Conservation (phyloP, 2,797 vertebrate species). For the Pachyuromys duprasi region DNA sequence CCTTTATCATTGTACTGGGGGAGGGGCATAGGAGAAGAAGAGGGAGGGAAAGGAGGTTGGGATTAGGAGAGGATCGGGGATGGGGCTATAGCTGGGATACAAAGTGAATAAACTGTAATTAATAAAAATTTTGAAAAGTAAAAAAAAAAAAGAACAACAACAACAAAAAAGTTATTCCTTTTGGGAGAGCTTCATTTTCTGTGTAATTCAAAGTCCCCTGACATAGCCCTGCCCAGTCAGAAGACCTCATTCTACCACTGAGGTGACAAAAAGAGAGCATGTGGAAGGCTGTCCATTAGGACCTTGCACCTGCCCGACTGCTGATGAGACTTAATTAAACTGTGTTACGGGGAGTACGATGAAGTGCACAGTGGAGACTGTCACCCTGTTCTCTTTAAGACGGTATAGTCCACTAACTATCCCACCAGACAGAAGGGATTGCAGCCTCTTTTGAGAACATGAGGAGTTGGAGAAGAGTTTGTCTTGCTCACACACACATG, state of each 20-base stretch:
- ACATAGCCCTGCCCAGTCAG: neutral
- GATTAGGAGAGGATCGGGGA: too few species aligned
- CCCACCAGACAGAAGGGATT: neutral
- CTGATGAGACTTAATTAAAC: neutral
- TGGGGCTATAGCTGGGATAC: too few species aligned
- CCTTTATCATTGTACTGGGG: too few species aligned
- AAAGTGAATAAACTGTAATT: too few species aligned
- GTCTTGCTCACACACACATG: neutral
- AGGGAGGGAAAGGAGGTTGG: too few species aligned
- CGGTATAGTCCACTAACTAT: neutral
- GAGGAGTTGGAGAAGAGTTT: neutral
- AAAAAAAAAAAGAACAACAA: too few species aligned
- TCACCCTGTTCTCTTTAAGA: neutral
- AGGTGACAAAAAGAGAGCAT: neutral
- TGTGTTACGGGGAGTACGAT: neutral
- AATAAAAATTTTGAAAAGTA: too few species aligned
- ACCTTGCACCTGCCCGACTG: neutral
- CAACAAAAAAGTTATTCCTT: too few species aligned
- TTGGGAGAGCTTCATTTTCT: neutral
- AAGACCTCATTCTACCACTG: neutral
- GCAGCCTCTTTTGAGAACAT: neutral
- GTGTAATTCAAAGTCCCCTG: neutral
- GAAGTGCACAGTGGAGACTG: neutral
- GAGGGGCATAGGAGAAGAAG: too few species aligned
- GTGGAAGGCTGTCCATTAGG: neutral